Conservation (phyloP, 2,888 invertebrate genomes). For the Hyposoter didymator region DNA sequence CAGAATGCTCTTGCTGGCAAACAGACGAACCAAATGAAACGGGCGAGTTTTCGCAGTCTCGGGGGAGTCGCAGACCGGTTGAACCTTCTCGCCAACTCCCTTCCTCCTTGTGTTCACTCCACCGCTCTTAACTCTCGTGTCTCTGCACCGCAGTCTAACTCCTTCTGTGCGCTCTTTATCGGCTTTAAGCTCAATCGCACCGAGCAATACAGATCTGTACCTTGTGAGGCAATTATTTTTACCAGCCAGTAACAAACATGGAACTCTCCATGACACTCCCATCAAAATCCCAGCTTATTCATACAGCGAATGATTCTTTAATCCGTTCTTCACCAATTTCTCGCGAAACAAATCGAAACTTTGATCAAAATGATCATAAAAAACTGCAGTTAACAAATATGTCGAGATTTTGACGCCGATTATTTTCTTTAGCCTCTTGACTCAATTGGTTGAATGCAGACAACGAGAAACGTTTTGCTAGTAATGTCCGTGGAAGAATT, state of each 20-base stretch:
- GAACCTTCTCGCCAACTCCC: constrained; percentile 61
- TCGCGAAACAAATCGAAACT: background rate
- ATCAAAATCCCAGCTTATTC: constrained; percentile 14
- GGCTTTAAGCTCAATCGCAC: constrained; percentile 58
- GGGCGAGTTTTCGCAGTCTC: constrained; percentile 60
- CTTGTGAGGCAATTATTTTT: constrained; percentile 61
- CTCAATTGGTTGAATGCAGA: background rate
- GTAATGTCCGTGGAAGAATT: background rate
- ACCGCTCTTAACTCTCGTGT: background rate
- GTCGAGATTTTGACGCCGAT: too few species aligned
- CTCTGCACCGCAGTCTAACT: constrained; percentile 30
- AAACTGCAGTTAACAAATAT: too few species aligned
- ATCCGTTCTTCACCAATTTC: background rate
- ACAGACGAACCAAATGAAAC: constrained; percentile 48
- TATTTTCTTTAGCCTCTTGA: too few species aligned
- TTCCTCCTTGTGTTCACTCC: constrained; percentile 27
- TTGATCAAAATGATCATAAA: too few species aligned
- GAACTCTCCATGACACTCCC: background rate
- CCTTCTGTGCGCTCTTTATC: constrained; percentile 56
- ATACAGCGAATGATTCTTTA: background rate
- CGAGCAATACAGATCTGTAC: constrained; percentile 38
- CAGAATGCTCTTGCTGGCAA: constrained; percentile 41
- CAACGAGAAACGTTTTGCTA: background rate
- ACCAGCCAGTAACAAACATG: constrained; percentile 25
- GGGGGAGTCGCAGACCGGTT: constrained; percentile 66